Evolutionary conservation across 2,888 invertebrate species (phyloP).

Genomic region (Chrysolina americana): DNA sequence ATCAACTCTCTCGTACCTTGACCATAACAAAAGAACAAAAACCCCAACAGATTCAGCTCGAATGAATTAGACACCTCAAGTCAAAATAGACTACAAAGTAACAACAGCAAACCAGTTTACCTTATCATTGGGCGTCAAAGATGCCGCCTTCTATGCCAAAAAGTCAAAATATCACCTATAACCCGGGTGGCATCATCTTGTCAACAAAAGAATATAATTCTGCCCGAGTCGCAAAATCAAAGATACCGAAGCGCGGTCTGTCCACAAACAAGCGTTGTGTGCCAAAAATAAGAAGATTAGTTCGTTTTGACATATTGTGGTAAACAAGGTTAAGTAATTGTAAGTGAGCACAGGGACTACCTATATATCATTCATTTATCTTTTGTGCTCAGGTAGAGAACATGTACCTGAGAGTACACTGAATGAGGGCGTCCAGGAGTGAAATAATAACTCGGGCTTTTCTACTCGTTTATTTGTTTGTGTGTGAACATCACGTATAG

Average conservation of each 20-base stretch:
- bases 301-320: constrained; percentile 69
- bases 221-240: constrained; percentile 39
- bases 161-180: constrained; percentile 56
- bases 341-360: constrained; percentile 57
- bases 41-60: constrained; percentile 36
- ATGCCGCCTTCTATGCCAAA: constrained; percentile 57
- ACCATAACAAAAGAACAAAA: constrained; percentile 32
- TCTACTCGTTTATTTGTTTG: constrained; percentile 3
- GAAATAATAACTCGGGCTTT: neutral
- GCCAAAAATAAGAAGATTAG: constrained; percentile 64
- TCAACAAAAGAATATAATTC: constrained; percentile 50
- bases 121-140: constrained; percentile 59
- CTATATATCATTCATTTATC: constrained; percentile 59
- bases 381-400: constrained; percentile 53
- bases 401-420: constrained; percentile 38
- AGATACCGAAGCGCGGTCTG: constrained; percentile 44
- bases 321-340: constrained; percentile 69
- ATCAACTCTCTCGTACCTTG: constrained; percentile 26
- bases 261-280: constrained; percentile 39
- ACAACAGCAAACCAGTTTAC: constrained; percentile 44
- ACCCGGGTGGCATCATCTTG: constrained; percentile 57
- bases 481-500: constrained; percentile 1
- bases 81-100: constrained; percentile 47
- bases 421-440: constrained; percentile 21
- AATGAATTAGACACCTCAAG: constrained; percentile 50